Evolutionary conservation across 2,113 vertebrate genomes (phyloP).

Genomic region (Pseudorhombus dupliciocellatus): DNA sequence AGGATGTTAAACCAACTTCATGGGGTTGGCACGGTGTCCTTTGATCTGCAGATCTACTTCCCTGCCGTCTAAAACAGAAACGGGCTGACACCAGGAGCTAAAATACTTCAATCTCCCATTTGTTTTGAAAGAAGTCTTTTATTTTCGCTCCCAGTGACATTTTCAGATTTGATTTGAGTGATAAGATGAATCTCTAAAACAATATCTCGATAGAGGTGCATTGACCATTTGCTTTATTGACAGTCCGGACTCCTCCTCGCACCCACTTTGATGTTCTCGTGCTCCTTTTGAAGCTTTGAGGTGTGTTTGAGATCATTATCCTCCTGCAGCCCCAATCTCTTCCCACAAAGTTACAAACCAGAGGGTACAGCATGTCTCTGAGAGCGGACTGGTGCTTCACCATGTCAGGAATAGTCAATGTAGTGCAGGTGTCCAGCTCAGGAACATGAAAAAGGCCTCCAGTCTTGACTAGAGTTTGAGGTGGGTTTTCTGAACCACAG

Average conservation of each 20-base stretch:
- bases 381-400: background rate
- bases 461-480: background rate
- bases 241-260: background rate
- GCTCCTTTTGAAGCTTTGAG: background rate
- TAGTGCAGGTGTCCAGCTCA: background rate
- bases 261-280: background rate
- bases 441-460: background rate
- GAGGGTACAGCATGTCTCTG: background rate
- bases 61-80: background rate
- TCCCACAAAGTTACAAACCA: background rate
- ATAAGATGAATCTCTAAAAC: background rate
- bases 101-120: background rate
- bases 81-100: background rate
- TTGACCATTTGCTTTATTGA: background rate
- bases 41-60: slow-evolving; percentile 2
- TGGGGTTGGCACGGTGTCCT: slow-evolving; percentile 3
- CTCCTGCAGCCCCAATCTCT: background rate
- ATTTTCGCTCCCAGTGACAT: background rate
- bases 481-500: too few species aligned
- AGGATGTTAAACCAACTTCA: slow-evolving; percentile 15
- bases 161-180: background rate
- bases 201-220: too few species aligned
- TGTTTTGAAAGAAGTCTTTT: background rate
- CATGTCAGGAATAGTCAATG: background rate
- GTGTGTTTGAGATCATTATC: slow-evolving; percentile 1